Evolutionary conservation across 2,888 invertebrate genomes (phyloP), one percentile per base, ranked within the genome.

Genomic region (Linhomoeus sp.): DNA sequence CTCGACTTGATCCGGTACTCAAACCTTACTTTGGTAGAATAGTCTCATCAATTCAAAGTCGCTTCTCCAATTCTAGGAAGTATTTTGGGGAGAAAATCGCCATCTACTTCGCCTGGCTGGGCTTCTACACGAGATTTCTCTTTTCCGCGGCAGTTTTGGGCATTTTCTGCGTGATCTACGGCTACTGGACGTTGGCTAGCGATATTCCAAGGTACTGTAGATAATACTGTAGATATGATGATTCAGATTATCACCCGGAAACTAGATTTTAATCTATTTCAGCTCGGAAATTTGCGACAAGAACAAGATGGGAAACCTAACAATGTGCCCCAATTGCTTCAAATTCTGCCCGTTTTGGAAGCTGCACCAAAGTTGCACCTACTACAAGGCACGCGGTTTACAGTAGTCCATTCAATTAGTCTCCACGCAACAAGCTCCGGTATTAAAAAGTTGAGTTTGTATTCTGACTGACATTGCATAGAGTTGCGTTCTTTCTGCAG

Each of bases 21-120:
- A 19, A 29, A 23, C 26, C 29, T 33, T 37, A 40, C 36, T 35
- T 14, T 12, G 17, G 20, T 36, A 7, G 7, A 19, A 19, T 23
- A n/a, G 25, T 14, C 40, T 40, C 22, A 15, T 12, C 15, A 37
- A 37, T n/a, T n/a, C n/a, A n/a, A n/a, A n/a, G n/a, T n/a, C n/a
- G n/a, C n/a, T n/a, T n/a, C n/a, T n/a, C n/a, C n/a, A n/a, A n/a
- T 49, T 46, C 1, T 2, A 71, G 83, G 39, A 76, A 81, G 55
- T 87, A 87, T 66, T 87, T 86, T 61, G 87, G 87, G 0, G 86
- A 86, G 61, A 86, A 87, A 66, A 84, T 87, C 24, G 85, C 78
- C 0, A 67, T 87, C 0, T 87, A 87, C 61, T 87, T 86, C 68
- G 84, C n/a, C n/a, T n/a, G n/a, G n/a, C n/a, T n/a, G n/a, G n/a